phyloP scores from a whole-genome alignment of 2,888 invertebrate genomes.

The Drosophila nr. perissopoda region DNA sequence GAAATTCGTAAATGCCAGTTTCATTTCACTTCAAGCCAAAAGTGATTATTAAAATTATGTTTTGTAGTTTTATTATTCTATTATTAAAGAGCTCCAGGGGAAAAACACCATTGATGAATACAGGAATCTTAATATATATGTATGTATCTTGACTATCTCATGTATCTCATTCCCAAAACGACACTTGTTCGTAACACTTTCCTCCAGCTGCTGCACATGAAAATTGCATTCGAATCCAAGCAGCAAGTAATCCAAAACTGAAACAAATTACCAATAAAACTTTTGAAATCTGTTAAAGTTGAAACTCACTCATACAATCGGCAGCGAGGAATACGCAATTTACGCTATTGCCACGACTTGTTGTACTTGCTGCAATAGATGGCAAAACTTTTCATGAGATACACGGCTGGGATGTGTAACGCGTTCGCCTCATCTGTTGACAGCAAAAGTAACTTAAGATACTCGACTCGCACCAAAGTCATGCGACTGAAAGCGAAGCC shows the following conservation, averaged over 20 bases:
- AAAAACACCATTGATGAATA: not conserved
- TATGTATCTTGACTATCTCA: not conserved
- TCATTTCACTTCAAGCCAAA: slow-evolving; percentile 19
- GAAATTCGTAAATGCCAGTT: slow-evolving; percentile 33
- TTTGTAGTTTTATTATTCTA: not conserved
- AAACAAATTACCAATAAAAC: slow-evolving; percentile 22
- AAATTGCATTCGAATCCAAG: not conserved
- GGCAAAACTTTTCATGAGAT: slow-evolving; percentile 27
- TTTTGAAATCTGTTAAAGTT: slow-evolving; percentile 8
- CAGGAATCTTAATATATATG: not conserved
- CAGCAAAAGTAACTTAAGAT: slow-evolving; percentile 63
- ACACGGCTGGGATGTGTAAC: slow-evolving; percentile 14
- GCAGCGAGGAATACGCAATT: slow-evolving; percentile 17
- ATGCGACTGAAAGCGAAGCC: slow-evolving; percentile 22
- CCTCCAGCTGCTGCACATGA: not conserved
- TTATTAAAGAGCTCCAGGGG: not conserved
- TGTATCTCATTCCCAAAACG: not conserved
- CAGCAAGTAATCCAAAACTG: not conserved
- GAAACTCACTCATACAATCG: slow-evolving; percentile 1
- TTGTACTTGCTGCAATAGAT: slow-evolving; percentile 10
- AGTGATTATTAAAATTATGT: slow-evolving; percentile 21
- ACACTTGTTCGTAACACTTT: not conserved
- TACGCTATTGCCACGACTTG: slow-evolving; percentile 1
- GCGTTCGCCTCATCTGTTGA: slow-evolving; percentile 43
- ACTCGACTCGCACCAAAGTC: slow-evolving; percentile 28